Conservation (phyloP, 2,113 vertebrate species). For the Pseudopipra pipra region DNA sequence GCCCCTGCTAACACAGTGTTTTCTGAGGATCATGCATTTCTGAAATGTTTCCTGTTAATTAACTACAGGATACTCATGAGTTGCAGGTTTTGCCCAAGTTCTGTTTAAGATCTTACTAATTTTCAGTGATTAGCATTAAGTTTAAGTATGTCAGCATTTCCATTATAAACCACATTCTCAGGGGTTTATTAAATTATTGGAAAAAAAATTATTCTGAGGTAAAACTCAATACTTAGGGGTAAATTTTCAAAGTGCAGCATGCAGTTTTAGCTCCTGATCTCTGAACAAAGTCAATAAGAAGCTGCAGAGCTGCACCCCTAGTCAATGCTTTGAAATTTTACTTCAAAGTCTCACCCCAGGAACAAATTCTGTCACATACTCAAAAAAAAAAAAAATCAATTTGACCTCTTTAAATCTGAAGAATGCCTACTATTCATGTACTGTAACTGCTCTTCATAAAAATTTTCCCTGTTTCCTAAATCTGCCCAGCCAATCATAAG, state of each 20-base stretch:
- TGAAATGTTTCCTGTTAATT: conserved; percentile 22
- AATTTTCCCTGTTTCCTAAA: neutral
- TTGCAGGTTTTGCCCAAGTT: conserved; percentile 46
- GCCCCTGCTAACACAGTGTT: neutral
- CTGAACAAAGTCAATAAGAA: conserved; percentile 59
- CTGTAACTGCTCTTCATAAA: neutral
- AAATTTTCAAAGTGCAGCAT: conserved; percentile 62
- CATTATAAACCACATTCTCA: conserved; percentile 47
- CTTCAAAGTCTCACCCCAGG: conserved; percentile 68
- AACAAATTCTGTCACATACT: conserved; percentile 50
- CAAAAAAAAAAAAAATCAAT: conserved; percentile 9
- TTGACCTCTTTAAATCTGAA: conserved; percentile 65
- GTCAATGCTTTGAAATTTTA: conserved; percentile 69
- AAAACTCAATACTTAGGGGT: conserved; percentile 64
- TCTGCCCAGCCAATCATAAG: neutral
- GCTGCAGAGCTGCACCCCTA: conserved; percentile 49
- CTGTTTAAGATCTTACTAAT: conserved; percentile 45
- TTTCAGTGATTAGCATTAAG: conserved; percentile 59
- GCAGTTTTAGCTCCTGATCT: conserved; percentile 50
- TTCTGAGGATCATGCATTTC: neutral
- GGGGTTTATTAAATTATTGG: conserved; percentile 63
- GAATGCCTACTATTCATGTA: conserved; percentile 17
- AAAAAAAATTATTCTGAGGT: conserved; percentile 63
- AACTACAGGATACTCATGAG: neutral
- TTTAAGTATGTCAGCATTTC: conserved; percentile 62